These are phyloP conservation scores for Buphagus erythrorhynchus DNA, from an alignment of 2,797 vertebrate genomes.

Conservation along the genomic window DNA sequence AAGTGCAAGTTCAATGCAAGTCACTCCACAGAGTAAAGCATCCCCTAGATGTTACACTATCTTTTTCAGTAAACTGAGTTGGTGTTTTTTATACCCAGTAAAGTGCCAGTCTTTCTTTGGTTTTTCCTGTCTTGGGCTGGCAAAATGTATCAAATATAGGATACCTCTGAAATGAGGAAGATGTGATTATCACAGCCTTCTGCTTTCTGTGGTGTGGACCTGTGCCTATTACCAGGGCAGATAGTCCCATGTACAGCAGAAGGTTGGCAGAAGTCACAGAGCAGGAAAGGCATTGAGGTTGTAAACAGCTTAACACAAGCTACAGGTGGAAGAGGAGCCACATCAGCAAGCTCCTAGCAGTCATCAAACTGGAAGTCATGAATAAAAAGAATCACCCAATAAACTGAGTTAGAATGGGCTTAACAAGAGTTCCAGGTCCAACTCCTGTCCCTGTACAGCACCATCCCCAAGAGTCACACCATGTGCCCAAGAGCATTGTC, in stretches of 20 bases:
- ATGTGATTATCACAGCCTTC: neutral
- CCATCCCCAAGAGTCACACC: neutral
- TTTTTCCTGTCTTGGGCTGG: neutral
- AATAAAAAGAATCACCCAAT: neutral
- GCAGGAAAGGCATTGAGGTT: neutral
- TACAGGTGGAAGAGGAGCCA: neutral
- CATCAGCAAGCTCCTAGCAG: neutral
- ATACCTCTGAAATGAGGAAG: neutral
- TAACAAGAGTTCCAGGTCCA: fast-evolving
- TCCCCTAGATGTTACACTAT: neutral
- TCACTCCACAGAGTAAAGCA: neutral
- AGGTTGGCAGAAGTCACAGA: neutral
- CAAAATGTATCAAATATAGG: neutral
- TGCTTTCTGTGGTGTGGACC: neutral
- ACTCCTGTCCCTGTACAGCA: neutral
- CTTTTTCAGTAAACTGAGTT: neutral
- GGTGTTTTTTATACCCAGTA: neutral
- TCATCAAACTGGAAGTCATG: neutral
- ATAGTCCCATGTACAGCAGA: neutral
- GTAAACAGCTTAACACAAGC: neutral
- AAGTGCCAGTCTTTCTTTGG: neutral
- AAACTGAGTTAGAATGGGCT: neutral
- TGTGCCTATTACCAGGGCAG: neutral
- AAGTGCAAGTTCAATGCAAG: neutral
- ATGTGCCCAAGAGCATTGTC: neutral